These are phyloP conservation scores for Phocoena phocoena DNA, from an alignment of 2,113 vertebrate genomes.

Conservation along the genomic window DNA sequence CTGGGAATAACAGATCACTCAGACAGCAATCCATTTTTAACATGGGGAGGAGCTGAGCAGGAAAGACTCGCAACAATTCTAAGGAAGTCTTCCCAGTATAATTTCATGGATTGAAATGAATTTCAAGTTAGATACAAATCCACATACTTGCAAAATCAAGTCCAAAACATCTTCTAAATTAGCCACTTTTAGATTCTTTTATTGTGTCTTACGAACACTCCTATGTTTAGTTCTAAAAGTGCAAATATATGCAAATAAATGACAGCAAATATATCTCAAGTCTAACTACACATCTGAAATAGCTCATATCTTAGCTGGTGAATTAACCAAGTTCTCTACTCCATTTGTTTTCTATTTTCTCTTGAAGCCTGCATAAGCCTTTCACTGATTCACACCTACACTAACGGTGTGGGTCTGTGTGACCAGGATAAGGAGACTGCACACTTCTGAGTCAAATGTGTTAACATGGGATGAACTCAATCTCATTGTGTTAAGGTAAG, in stretches of 20 bases:
- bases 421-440: background rate
- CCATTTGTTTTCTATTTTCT: background rate
- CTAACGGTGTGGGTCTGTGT: accelerated
- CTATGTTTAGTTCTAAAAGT: background rate
- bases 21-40: background rate
- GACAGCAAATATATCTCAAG: background rate
- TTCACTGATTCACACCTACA: background rate
- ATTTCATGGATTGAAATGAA: background rate
- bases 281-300: background rate
- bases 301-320: background rate
- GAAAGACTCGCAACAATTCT: background rate
- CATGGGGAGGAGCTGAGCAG: background rate
- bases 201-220: background rate
- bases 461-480: background rate
- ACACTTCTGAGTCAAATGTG: background rate
- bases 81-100: background rate
- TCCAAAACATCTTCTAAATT: background rate
- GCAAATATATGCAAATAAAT: background rate
- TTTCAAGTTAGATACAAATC: background rate
- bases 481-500: background rate
- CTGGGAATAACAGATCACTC: background rate
- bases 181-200: background rate
- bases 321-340: background rate
- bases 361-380: background rate
- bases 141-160: background rate